Conservation (phyloP, 92 coral and sea anemone genomes). For the Palythoa caribaeorum region DNA sequence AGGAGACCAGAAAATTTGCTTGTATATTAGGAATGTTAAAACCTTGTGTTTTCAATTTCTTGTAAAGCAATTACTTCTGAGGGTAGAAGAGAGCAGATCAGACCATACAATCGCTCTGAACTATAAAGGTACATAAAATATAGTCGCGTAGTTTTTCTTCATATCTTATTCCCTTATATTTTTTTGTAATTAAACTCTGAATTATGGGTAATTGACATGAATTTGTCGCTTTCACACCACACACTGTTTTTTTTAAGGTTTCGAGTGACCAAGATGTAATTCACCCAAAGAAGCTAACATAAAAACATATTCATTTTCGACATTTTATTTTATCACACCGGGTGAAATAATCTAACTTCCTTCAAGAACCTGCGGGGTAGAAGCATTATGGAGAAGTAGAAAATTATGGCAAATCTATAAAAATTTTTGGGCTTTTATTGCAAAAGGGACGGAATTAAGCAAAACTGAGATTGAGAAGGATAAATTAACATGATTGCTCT, state of each 20-base stretch:
- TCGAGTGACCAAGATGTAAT: not conserved
- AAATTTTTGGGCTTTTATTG: too few species aligned
- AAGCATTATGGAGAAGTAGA: too few species aligned
- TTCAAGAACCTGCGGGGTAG: too few species aligned
- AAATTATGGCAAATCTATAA: too few species aligned
- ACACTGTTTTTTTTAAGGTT: conserved; percentile 13
- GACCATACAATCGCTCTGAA: not conserved
- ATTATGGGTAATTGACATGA: not conserved
- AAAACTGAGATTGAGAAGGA: too few species aligned
- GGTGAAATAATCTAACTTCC: too few species aligned
- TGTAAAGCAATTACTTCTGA: conserved; percentile 9
- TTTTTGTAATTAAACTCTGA: not conserved
- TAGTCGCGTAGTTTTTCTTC: not conserved
- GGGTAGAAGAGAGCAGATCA: not conserved
- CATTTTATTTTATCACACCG: too few species aligned
- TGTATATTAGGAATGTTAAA: conserved; percentile 24
- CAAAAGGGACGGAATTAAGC: too few species aligned
- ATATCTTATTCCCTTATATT: too few species aligned
- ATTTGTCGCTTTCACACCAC: conserved; percentile 21
- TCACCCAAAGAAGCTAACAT: too few species aligned
- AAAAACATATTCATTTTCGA: too few species aligned
- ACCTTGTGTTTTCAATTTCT: not conserved
- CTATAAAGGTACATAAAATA: conserved; percentile 6
- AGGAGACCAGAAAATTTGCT: conserved; percentile 27
- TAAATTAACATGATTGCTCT: too few species aligned